phyloP scores from a whole-genome alignment of 2,113 vertebrate genomes.

The Bos indicus region DNA sequence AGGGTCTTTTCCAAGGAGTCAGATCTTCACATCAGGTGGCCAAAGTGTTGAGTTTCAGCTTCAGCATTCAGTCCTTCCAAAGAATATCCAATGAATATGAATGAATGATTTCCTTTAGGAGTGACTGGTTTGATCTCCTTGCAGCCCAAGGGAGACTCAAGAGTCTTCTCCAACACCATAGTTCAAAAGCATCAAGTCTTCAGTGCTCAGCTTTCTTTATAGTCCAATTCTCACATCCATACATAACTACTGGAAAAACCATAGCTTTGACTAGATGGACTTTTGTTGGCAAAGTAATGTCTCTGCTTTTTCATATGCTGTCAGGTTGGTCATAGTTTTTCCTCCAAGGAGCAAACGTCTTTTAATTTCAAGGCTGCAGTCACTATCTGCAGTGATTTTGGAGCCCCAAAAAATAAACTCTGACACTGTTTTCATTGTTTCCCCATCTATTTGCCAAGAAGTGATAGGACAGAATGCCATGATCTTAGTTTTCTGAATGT shows the following conservation, averaged over 20 bases:
- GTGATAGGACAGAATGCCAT: not conserved
- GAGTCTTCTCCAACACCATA: not conserved
- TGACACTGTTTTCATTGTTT: not conserved
- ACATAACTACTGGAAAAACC: not conserved
- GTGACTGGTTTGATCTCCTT: not conserved
- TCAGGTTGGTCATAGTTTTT: not conserved
- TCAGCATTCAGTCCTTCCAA: not conserved
- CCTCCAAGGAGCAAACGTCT: not conserved
- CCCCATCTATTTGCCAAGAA: not conserved
- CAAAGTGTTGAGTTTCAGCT: not conserved
- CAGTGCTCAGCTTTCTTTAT: not conserved
- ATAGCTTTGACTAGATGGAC: not conserved
- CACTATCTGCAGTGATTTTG: not conserved
- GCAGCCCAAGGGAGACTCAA: not conserved
- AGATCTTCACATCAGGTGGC: not conserved
- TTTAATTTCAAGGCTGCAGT: not conserved
- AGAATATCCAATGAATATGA: not conserved
- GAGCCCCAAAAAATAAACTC: not conserved
- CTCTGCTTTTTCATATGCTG: not conserved
- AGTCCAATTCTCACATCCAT: not conserved
- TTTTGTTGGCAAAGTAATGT: not conserved
- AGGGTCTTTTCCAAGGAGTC: not conserved
- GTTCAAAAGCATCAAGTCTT: not conserved
- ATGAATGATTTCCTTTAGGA: not conserved
- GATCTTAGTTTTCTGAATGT: not conserved